phyloP scores from a whole-genome alignment of 2,797 vertebrate species.

The Australoheros facetus region DNA sequence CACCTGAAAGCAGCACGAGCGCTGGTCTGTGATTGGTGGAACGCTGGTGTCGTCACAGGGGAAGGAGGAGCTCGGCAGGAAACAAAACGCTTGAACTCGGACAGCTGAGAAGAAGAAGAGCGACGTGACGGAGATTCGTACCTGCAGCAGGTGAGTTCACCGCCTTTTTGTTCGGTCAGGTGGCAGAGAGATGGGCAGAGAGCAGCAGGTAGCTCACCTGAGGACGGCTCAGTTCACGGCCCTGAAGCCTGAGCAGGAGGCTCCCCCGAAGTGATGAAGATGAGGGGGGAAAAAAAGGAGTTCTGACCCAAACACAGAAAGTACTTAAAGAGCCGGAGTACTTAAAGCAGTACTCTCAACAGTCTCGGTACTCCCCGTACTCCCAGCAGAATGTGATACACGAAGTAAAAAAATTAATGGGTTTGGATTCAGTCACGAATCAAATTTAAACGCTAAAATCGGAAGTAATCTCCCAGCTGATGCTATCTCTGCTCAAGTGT shows the following conservation, averaged over 20 bases:
- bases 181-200: not conserved
- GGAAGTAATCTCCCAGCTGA: not conserved
- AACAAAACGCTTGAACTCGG: accelerated
- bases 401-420: not conserved
- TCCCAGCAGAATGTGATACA: not conserved
- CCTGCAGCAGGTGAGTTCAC: constrained; percentile 24
- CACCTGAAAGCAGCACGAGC: constrained; percentile 7
- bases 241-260: not conserved
- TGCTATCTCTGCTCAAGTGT: not conserved
- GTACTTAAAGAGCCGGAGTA: no score
- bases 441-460: no score
- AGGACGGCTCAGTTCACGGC: no score
- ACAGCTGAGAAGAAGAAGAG: no score
- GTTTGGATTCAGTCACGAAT: not conserved
- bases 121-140: accelerated
- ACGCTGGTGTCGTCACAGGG: not conserved
- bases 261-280: not conserved
- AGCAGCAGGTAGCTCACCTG: not conserved
- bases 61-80: not conserved
- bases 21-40: constrained; percentile 33
- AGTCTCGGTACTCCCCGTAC: not conserved
- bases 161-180: not conserved
- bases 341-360: not conserved
- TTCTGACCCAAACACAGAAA: not conserved
- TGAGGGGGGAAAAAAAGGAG: not conserved